Conservation (phyloP, 2,113 vertebrate species). For the Seriola dumerili region DNA sequence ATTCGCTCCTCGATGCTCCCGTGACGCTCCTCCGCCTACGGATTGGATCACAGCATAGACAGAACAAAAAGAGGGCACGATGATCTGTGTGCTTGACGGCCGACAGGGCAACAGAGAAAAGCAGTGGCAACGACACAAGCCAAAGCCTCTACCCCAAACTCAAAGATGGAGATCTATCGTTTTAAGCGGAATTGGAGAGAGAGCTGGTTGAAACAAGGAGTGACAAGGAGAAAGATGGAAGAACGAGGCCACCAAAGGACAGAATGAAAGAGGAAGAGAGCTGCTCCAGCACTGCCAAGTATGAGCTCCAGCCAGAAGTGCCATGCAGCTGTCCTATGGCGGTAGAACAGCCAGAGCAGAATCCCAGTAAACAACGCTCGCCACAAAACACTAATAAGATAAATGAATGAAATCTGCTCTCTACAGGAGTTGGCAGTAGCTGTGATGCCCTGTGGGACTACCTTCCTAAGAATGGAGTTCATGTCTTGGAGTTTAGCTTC, state of each 20-base stretch:
- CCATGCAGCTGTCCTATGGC: constrained; percentile 77
- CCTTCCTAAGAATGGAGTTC: constrained; percentile 99
- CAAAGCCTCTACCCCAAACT: constrained; percentile 72
- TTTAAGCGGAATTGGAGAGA: constrained; percentile 50
- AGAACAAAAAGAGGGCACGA: constrained; percentile 79
- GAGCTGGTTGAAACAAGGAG: constrained; percentile 56
- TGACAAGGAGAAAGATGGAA: constrained; percentile 55
- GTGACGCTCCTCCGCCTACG: constrained; percentile 97
- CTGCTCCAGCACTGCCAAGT: constrained; percentile 65
- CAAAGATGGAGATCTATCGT: constrained; percentile 63
- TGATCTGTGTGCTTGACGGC: constrained; percentile 57
- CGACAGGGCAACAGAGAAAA: constrained; percentile 45
- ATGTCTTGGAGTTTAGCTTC: constrained; percentile 99
- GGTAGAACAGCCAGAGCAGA: constrained; percentile 67
- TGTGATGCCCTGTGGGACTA: constrained; percentile 93
- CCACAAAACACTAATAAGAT: constrained; percentile 79
- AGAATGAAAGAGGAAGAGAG: constrained; percentile 70
- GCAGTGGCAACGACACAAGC: constrained; percentile 64
- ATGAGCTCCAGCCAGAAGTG: constrained; percentile 74
- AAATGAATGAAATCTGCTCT: constrained; percentile 62
- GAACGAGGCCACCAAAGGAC: constrained; percentile 67
- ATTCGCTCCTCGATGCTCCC: constrained; percentile 98
- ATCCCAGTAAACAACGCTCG: constrained; percentile 59
- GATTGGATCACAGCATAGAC: constrained; percentile 63
- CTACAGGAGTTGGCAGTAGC: constrained; percentile 82